Conservation (phyloP, 2,113 vertebrate species). For the Heterocephalus glaber region DNA sequence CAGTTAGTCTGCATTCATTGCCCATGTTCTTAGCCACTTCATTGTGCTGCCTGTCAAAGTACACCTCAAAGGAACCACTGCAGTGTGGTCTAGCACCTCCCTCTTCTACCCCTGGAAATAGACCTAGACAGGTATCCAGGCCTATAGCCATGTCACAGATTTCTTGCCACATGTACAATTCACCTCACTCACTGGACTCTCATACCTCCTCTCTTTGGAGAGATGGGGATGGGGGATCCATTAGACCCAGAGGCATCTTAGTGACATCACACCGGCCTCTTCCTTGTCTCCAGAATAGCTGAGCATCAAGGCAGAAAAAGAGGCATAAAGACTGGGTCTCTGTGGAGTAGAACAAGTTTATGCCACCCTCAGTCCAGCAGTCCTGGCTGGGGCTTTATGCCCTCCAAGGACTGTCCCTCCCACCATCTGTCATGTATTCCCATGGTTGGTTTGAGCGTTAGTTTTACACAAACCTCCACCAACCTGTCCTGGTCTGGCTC, state of each 20-base stretch:
- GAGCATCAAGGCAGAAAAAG: background rate
- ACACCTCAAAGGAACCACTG: background rate
- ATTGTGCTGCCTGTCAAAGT: slow-evolving; percentile 9
- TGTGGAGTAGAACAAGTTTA: background rate
- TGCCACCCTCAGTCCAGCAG: background rate
- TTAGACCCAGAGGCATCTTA: background rate
- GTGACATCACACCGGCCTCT: background rate
- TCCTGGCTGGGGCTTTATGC: background rate
- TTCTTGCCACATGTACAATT: background rate
- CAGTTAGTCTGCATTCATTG: background rate
- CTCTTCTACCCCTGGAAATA: background rate
- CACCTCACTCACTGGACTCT: background rate
- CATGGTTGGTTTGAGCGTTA: background rate
- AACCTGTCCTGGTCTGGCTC: background rate
- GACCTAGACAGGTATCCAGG: background rate
- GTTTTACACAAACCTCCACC: background rate
- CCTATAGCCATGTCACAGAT: background rate
- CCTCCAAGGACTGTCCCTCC: background rate
- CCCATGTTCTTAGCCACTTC: background rate
- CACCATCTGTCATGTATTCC: background rate
- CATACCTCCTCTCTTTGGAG: background rate
- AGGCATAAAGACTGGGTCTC: background rate
- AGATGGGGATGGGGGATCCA: background rate
- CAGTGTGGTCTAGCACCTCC: background rate
- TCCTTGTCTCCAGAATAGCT: slow-evolving; percentile 26